Evolutionary conservation across 2,888 invertebrate genomes (phyloP), one percentile per base, ranked within the genome.

Genomic region (Drosophila silvestris): DNA sequence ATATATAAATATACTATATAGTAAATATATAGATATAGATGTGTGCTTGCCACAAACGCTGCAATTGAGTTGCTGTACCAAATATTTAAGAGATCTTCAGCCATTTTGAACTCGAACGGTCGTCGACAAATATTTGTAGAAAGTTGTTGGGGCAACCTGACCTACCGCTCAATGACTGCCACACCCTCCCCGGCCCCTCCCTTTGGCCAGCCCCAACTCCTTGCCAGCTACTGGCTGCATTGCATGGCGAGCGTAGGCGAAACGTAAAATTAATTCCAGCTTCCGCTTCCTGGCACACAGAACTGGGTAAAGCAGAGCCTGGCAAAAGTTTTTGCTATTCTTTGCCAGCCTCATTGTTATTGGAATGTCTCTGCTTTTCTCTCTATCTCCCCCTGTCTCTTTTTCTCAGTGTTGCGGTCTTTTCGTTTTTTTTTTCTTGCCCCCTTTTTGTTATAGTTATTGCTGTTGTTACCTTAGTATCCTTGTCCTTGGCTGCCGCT

Each of bases 211-310:
- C 26, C 14, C 54, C 51, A 10, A n/a, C 44, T 47, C n/a, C 9
- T 10, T 32, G 28, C 37, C 26, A 22, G 26, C 22, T 14, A 6
- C 33, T 52, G 50, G 37, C 39, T 59, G 32, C 37, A 39, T 72
- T 72, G 67, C 67, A 78, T 63, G 63, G 61, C 82, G 57, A 73
- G 82, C 82, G 79, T 77, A 57, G 66, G 69, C 70, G 70, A 86
- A 47, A 85, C 88, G 88, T 73, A 79, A 89, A 85, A 85, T 85
- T 89, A 85, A 89, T 89, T 85, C 80, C 90, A 89, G 80, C 85
- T 73, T 85, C 85, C 79, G 79, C 69, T 77, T 32, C 35, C 74
- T 51, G 65, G 63, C 81, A 50, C 75, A 75, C 47, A 47, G 5
- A 9, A 62, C 75, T 61, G 59, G 37, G 28, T 28, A 28, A 22